phyloP scores from a whole-genome alignment of 2,797 vertebrate genomes.

The Parambassis ranga region DNA sequence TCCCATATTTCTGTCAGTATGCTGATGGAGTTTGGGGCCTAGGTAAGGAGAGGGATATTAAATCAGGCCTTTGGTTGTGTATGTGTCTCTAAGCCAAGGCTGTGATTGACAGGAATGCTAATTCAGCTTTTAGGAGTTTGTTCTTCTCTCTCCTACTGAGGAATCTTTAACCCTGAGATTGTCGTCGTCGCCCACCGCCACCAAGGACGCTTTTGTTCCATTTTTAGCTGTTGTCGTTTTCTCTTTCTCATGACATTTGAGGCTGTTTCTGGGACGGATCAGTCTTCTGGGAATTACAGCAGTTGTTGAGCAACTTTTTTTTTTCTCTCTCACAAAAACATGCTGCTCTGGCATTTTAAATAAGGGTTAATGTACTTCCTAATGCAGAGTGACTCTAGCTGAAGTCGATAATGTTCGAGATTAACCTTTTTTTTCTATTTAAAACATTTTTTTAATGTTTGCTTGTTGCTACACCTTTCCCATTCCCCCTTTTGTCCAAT shows the following conservation, averaged over 20 bases:
- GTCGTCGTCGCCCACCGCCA: slow-evolving; percentile 28
- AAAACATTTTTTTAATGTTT: too few relatives aligned
- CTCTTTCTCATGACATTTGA: slow-evolving; percentile 75
- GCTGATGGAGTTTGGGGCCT: slow-evolving; percentile 70
- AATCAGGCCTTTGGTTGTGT: slow-evolving; percentile 51
- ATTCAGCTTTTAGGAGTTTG: slow-evolving; percentile 74
- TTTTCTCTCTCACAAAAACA: slow-evolving; percentile 22
- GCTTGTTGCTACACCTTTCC: too few relatives aligned
- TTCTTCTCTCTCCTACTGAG: slow-evolving; percentile 55
- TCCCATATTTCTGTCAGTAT: slow-evolving; percentile 61
- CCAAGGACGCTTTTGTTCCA: slow-evolving; percentile 64
- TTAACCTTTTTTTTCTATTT: too few relatives aligned
- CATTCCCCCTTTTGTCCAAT: too few relatives aligned
- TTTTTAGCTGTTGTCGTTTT: slow-evolving; percentile 64
- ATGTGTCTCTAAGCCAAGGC: slow-evolving; percentile 34
- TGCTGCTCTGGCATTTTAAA: slow-evolving; percentile 42
- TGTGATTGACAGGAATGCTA: slow-evolving; percentile 78
- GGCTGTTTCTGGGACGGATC: slow-evolving; percentile 56
- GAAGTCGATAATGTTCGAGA: slow-evolving; percentile 23
- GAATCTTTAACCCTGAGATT: slow-evolving; percentile 70
- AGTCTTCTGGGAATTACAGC: slow-evolving; percentile 50
- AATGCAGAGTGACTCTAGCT: neutral
- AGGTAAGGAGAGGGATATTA: slow-evolving; percentile 69
- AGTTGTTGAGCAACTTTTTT: slow-evolving; percentile 23
- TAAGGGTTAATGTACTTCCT: slow-evolving; percentile 40